Conservation (phyloP, 2,888 invertebrate species). For the Tinea semifulvella region DNA sequence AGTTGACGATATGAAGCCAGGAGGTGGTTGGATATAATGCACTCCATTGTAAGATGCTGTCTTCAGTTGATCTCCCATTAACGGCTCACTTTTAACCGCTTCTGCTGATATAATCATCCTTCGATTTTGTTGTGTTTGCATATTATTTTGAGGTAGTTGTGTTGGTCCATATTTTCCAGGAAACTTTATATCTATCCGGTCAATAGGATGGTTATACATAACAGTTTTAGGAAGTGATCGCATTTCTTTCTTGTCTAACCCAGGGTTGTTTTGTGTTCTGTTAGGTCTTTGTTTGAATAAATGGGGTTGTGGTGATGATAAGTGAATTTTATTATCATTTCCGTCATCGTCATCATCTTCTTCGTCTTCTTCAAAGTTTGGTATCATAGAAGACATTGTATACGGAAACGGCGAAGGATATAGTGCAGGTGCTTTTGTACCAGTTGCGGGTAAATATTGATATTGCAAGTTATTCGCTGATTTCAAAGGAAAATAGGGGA, state of each 20-base stretch:
- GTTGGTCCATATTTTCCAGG: conserved; percentile 25
- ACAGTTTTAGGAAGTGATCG: conserved; percentile 29
- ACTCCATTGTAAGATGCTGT: conserved; percentile 32
- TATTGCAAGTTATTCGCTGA: conserved; percentile 41
- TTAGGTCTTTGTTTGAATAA: conserved; percentile 31
- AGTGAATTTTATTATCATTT: conserved; percentile 22
- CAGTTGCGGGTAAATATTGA: conserved; percentile 43
- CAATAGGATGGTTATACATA: conserved; percentile 35
- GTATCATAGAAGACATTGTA: conserved; percentile 35
- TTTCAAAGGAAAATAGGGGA: conserved; percentile 44
- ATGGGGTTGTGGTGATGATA: conserved; percentile 23
- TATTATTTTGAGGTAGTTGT: conserved; percentile 21
- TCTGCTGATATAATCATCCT: conserved; percentile 44
- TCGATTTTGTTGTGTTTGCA: conserved; percentile 33
- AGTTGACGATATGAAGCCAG: conserved; percentile 42
- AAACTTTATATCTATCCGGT: conserved; percentile 41
- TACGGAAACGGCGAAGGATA: conserved; percentile 42
- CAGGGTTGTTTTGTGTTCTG: conserved; percentile 12
- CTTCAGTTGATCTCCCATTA: conserved; percentile 36
- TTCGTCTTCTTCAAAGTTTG: conserved; percentile 33
- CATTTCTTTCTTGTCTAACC: conserved; percentile 32
- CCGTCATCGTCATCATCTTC: conserved; percentile 29
- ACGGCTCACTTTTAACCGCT: conserved; percentile 32
- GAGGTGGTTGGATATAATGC: conserved; percentile 39
- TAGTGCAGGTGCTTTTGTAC: conserved; percentile 37